Evolutionary conservation across 2,888 invertebrate genomes (phyloP).

Genomic region (Sericinus montela): DNA sequence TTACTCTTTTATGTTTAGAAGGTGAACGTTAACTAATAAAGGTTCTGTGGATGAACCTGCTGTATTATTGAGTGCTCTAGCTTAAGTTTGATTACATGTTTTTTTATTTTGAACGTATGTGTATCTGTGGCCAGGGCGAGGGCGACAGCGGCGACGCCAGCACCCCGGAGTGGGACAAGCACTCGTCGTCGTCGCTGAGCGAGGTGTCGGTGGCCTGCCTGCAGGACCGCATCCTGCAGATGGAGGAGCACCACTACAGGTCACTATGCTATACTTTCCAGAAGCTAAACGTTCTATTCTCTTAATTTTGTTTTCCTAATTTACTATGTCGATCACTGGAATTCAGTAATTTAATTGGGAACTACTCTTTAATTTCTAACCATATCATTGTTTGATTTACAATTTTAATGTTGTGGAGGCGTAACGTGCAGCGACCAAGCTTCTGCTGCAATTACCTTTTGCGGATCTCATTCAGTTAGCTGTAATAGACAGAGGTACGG

Average conservation of each 20-base stretch:
- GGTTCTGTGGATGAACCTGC: too few relatives aligned
- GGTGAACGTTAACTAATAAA: too few relatives aligned
- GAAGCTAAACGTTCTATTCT: too few relatives aligned
- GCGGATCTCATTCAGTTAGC: neutral
- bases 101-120: neutral
- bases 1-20: too few relatives aligned
- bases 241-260: constrained; percentile 94
- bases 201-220: constrained; percentile 95
- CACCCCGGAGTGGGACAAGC: constrained; percentile 95
- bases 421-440: neutral
- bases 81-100: too few relatives aligned
- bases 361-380: too few relatives aligned
- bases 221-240: constrained; percentile 95
- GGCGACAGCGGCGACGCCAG: constrained; percentile 83
- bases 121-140: constrained; percentile 55
- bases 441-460: neutral
- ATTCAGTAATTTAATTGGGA: too few relatives aligned
- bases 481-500: neutral
- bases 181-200: constrained; percentile 91
- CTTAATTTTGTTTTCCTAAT: too few relatives aligned
- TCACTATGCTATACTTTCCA: neutral
- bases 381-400: neutral
- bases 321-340: too few relatives aligned
- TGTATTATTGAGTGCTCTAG: too few relatives aligned
- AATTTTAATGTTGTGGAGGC: constrained; percentile 1